A percentile compares a stretch with the other conserved stretches of the same genome.
phyloP scores from a whole-genome alignment of 2,888 invertebrate genomes.

The Drosophila colorata region DNA sequence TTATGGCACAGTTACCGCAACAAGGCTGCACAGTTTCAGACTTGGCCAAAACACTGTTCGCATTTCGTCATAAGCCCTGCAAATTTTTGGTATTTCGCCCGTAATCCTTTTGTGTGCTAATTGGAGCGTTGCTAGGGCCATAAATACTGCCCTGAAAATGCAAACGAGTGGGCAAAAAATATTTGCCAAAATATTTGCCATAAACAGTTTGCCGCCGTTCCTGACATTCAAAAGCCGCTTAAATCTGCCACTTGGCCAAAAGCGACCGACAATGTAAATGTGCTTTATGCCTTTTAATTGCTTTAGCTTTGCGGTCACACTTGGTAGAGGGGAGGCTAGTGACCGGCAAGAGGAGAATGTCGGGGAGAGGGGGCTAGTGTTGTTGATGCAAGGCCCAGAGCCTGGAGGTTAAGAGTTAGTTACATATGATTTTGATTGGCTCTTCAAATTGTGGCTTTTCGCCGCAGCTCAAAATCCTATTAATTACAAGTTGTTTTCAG shows the following conservation, averaged over 20 bases:
- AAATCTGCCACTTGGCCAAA: conserved; percentile 55
- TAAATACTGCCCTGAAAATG: conserved; percentile 44
- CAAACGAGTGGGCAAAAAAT: conserved; percentile 38
- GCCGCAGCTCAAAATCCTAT: conserved; percentile 6
- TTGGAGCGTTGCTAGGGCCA: conserved; percentile 68
- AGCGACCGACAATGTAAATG: conserved; percentile 55
- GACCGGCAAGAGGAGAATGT: background rate
- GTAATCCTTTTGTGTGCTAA: conserved; percentile 77
- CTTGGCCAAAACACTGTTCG: conserved; percentile 36
- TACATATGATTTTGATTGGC: conserved; percentile 32
- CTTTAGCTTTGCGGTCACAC: conserved; percentile 43
- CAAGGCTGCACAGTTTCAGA: conserved; percentile 24
- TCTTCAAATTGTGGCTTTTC: conserved; percentile 27
- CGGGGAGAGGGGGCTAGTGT: background rate
- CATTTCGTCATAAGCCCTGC: conserved; percentile 34
- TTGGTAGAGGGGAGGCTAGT: background rate
- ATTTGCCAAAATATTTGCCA: conserved; percentile 59
- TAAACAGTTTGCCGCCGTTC: conserved; percentile 53
- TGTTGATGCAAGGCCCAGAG: conserved; percentile 8
- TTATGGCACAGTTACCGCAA: conserved; percentile 59
- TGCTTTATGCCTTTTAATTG: conserved; percentile 53
- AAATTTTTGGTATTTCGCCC: conserved; percentile 60
- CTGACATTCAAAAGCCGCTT: conserved; percentile 61
- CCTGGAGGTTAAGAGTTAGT: background rate
- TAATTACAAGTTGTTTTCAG: conserved; percentile 24